phyloP scores from a whole-genome alignment of 2,888 invertebrate genomes.

The Caenorhabditis plicata region DNA sequence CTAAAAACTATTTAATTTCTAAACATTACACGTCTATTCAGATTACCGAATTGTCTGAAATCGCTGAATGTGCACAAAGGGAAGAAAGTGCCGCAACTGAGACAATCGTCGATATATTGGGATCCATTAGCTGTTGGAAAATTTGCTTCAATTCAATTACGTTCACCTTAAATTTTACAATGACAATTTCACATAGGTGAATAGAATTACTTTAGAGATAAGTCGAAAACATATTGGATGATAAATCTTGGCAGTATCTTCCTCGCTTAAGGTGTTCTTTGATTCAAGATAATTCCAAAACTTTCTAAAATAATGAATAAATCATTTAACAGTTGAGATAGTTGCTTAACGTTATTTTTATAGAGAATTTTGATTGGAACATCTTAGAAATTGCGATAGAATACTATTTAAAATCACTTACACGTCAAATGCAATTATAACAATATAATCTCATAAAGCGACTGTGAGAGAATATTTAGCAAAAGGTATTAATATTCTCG shows the following conservation, averaged over 20 bases:
- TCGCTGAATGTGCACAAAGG: neutral
- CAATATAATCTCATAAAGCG: too few species aligned
- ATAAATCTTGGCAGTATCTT: constrained; percentile 10
- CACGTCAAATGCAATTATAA: too few species aligned
- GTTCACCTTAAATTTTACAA: too few species aligned
- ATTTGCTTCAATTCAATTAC: neutral
- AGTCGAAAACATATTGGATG: constrained; percentile 2
- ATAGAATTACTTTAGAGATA: too few species aligned
- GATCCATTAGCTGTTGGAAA: neutral
- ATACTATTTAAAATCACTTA: too few species aligned
- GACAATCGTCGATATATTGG: neutral
- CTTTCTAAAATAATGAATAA: too few species aligned
- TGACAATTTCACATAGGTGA: neutral
- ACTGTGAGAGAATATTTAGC: too few species aligned
- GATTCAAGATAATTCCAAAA: neutral
- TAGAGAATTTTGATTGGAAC: too few species aligned
- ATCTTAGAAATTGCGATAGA: too few species aligned
- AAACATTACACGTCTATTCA: neutral
- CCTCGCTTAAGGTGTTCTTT: neutral
- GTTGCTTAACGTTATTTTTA: too few species aligned
- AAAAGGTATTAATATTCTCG: too few species aligned
- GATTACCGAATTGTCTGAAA: neutral
- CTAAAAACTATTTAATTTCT: neutral
- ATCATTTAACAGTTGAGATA: too few species aligned
- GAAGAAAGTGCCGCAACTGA: constrained; percentile 2